These are phyloP conservation scores for Hydrophis major DNA, from an alignment of 2,797 vertebrate species.

Conservation along the genomic window DNA sequence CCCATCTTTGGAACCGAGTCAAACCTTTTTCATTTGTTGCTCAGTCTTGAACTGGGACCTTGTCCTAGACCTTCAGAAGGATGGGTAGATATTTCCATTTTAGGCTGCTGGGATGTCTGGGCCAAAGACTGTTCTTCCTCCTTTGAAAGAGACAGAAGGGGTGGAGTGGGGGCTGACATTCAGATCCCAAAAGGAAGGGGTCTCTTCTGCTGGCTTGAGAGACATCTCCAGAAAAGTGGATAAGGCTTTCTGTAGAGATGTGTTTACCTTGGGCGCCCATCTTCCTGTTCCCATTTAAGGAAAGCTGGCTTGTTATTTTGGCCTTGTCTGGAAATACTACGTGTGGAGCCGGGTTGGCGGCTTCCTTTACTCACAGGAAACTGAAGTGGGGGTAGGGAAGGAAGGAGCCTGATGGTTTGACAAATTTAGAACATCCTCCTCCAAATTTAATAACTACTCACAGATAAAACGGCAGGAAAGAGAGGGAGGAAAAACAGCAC, in stretches of 20 bases:
- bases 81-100: neutral
- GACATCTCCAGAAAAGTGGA: neutral
- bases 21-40: neutral
- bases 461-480: slow-evolving; percentile 50
- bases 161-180: neutral
- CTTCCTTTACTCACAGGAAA: slow-evolving; percentile 82
- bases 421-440: slow-evolving; percentile 80
- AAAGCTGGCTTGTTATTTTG: neutral
- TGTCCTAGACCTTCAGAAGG: neutral
- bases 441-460: slow-evolving; percentile 73
- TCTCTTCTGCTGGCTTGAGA: neutral
- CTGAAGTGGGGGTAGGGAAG: slow-evolving; percentile 61
- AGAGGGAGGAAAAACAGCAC: slow-evolving; percentile 49
- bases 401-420: slow-evolving; percentile 46
- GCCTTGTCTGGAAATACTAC: slow-evolving; percentile 38
- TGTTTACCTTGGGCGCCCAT: neutral
- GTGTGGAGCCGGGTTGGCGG: slow-evolving; percentile 79
- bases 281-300: neutral
- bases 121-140: neutral
- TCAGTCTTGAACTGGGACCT: slow-evolving; percentile 1
- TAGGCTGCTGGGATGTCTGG: neutral
- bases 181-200: neutral
- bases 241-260: neutral
- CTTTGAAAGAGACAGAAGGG: neutral
- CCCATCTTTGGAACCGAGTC: neutral